Conservation (phyloP, 2,797 vertebrate genomes). For the Oceanodroma leucorhoa region DNA sequence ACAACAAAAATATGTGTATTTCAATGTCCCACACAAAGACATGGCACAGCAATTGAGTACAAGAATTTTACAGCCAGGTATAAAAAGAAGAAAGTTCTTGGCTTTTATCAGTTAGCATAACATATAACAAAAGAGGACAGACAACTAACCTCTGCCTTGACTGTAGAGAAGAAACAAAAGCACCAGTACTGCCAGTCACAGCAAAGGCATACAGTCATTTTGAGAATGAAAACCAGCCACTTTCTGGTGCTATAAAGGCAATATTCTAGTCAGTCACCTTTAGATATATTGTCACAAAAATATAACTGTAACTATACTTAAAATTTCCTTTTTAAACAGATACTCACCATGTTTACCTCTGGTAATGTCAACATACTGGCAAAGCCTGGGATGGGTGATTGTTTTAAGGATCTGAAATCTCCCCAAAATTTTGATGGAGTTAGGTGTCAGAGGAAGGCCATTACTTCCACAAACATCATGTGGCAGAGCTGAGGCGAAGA, state of each 20-base stretch:
- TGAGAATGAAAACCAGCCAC: not conserved
- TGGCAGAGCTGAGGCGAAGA: slow-evolving; percentile 96
- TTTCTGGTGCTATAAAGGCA: not conserved
- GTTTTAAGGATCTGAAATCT: slow-evolving; percentile 98
- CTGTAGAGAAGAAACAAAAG: not conserved
- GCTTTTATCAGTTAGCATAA: not conserved
- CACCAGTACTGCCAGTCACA: not conserved
- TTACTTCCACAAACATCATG: slow-evolving; percentile 99
- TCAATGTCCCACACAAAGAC: not conserved
- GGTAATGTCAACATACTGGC: slow-evolving; percentile 95
- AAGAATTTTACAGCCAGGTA: not conserved
- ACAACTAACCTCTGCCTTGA: not conserved
- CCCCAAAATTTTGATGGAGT: slow-evolving; percentile 98
- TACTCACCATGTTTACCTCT: slow-evolving; percentile 94
- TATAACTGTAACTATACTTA: not conserved
- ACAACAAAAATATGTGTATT: not conserved
- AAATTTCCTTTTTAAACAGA: not conserved
- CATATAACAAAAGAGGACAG: not conserved
- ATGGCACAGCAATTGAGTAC: accelerated
- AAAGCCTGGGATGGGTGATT: slow-evolving; percentile 91
- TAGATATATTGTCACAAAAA: not conserved
- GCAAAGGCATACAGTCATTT: not conserved
- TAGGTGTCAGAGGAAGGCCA: slow-evolving; percentile 95
- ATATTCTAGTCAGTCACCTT: not conserved
- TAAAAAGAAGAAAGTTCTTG: not conserved